phyloP scores from a whole-genome alignment of 2,113 vertebrate genomes.

The Ceyx melanurus region DNA sequence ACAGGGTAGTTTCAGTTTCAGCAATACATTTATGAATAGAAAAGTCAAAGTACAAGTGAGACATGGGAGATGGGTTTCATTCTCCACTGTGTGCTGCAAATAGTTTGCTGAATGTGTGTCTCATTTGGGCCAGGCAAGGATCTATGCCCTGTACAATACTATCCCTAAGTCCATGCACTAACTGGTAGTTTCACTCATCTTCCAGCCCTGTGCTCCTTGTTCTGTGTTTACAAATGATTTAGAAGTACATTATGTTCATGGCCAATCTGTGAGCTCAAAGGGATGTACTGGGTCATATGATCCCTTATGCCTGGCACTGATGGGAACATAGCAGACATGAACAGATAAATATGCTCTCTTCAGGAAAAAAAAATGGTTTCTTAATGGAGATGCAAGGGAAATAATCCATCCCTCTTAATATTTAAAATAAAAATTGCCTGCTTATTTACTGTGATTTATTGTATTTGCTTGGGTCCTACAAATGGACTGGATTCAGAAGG shows the following conservation, averaged over 20 bases:
- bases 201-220: background rate
- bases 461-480: constrained; percentile 11
- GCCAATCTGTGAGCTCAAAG: background rate
- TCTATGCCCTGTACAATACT: background rate
- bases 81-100: accelerated
- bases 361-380: background rate
- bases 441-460: constrained; percentile 11
- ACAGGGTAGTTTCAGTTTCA: background rate
- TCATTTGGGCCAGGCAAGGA: background rate
- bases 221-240: background rate
- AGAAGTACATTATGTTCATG: background rate
- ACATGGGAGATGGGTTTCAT: background rate
- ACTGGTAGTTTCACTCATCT: background rate
- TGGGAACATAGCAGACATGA: background rate
- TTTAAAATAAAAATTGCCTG: background rate
- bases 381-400: background rate
- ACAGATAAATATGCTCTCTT: background rate
- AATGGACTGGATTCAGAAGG: constrained; percentile 42
- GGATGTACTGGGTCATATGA: background rate
- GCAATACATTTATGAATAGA: background rate
- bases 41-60: background rate
- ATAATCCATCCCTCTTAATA: background rate
- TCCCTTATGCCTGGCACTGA: background rate
- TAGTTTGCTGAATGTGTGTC: background rate
- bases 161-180: background rate